Evolutionary conservation across 2,797 vertebrate genomes (phyloP), one percentile per base, ranked within the genome.

Genomic region (Muscicapa comitata): DNA sequence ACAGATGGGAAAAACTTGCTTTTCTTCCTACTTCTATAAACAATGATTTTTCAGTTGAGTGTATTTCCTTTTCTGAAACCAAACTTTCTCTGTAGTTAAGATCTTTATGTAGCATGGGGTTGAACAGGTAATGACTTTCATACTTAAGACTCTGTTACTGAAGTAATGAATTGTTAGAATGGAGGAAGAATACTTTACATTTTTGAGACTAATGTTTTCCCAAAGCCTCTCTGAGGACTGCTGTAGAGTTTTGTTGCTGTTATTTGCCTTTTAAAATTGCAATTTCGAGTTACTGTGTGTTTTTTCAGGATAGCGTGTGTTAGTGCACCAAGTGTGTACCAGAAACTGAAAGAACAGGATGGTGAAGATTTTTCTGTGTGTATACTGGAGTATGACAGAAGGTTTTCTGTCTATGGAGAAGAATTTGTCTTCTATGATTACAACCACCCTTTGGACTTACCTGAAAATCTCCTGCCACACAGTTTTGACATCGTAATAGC

Each of bases 391-490:
- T 99, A 98, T 1, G 99, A 99, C 97, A 98, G 85, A 53, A 98
- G 99, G 85, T 99, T 99, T 88, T 95, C 98, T 65, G 20, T 98
- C 4, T 99, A 99, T 12, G 99, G 98, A 29, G 97, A 99, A 2
- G 99, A 99, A 66, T 99, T 99, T 80, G 17, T 99, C 94, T 99
- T 98, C 98, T 99, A 99, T 66, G 99, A 99, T 96, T 99, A 99
- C 96, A 98, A 98, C 45, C 88, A 98, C 42, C 99, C 99, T 29
- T 96, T 99, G 95, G 95, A 98, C 25, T 94, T 99, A 8, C 98
- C 98, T 0, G 94, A 95, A 80, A 43, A 72, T 23, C 80, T 98
- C 47, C 67, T 96, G 3, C 97, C 98, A 10, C 98, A 98, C 66
- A 99, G 98, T 96, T 99, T 99, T 92, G 99, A 99, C 96, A 47